These are phyloP conservation scores for Ceratina calcarata DNA, from an alignment of 1,140 invertebrate species.

Conservation along the genomic window DNA sequence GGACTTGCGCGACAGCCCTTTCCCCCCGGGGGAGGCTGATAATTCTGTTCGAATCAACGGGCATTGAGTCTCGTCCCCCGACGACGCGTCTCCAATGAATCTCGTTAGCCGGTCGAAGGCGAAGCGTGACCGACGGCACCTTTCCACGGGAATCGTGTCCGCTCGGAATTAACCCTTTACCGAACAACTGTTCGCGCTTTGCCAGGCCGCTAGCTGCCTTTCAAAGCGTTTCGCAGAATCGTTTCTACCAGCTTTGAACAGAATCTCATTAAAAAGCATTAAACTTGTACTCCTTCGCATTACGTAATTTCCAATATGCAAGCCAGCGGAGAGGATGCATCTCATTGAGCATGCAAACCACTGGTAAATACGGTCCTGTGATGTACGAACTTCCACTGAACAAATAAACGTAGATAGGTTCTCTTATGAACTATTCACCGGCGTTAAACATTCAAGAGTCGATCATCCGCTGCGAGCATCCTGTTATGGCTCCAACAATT, in stretches of 20 bases:
- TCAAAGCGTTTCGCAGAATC: no score
- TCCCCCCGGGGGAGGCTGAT: constrained; percentile 35
- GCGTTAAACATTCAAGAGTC: not conserved
- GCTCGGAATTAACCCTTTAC: not conserved
- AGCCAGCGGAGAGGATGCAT: no score
- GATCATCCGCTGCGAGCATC: not conserved
- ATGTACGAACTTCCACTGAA: no score
- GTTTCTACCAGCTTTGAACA: no score
- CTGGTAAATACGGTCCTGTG: not conserved
- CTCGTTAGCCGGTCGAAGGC: not conserved
- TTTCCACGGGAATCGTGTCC: constrained; percentile 1
- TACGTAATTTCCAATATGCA: no score
- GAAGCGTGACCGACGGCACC: constrained; percentile 18
- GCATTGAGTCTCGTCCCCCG: constrained; percentile 36
- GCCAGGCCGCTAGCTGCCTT: not conserved
- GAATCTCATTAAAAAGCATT: no score
- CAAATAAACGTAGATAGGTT: not conserved
- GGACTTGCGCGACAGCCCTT: not conserved
- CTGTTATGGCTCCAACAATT: not conserved
- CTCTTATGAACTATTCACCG: constrained; percentile 12
- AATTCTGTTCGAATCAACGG: constrained; percentile 53
- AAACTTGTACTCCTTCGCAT: no score
- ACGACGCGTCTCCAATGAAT: constrained; percentile 27
- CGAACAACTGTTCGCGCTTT: not conserved
- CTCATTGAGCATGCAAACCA: not conserved